Evolutionary conservation across 92 coral and sea anemone genomes (phyloP), one percentile per base, ranked within the genome.

Genomic region (Plumapathes pennacea): DNA sequence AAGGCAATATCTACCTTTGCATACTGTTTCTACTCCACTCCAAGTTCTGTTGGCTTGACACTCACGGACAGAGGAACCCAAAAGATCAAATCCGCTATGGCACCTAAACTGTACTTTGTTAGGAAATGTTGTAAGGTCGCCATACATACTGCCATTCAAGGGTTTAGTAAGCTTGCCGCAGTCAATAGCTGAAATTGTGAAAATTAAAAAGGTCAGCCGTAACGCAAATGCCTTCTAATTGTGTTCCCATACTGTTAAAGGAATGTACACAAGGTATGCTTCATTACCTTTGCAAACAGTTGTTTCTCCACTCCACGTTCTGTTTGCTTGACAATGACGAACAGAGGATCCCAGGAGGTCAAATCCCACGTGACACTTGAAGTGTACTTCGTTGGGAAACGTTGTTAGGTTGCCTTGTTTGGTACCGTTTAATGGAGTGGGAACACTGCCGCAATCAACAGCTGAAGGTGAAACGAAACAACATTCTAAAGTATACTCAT

Each of bases 271-370:
- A 45, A 2, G 4, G 8, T 29, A 32, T 38, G 7, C 15, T 38
- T 1, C 15, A 32, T 76, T 71, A 76, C 89, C 72, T 38, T 24
- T 48, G 32, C 87, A 80, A 8, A 26, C 24, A 17, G 87, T 67
- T 33, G 14, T 38, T 19, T 41, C 42, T 38, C 71, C 90, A 23
- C 85, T 84, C 90, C 85, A 84, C n/a, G 60, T 42, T 1, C 75
- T 81, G 24, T 71, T 58, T 8, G 85, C 77, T 53, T 77, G 77
- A 54, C 90, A 84, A 11, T 47, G 50, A 11, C 78, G 62, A 3
- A 64, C 50, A 4, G 26, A 40, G 11, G 77, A 58, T 44, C 90
- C 90, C 20, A 59, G 54, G 57, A 71, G 59, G 19, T 50, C 64
- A 29, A 70, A 84, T 2, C 90, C 90, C n/a, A 52, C 32, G 32